These are phyloP conservation scores for Malurus leucopterus DNA, from an alignment of 2,797 vertebrate genomes.

Conservation along the genomic window DNA sequence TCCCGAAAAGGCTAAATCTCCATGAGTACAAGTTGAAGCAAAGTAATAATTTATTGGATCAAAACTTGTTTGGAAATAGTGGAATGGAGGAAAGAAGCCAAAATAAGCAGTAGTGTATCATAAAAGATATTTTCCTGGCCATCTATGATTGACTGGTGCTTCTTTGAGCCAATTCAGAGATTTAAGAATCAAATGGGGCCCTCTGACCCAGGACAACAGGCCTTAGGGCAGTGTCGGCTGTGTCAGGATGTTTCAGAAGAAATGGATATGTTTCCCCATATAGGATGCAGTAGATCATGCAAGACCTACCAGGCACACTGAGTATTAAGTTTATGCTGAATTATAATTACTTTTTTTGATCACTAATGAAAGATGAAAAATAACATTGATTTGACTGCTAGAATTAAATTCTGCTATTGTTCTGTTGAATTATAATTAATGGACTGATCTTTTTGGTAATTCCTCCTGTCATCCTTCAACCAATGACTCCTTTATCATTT, in stretches of 20 bases:
- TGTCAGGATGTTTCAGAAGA: background rate
- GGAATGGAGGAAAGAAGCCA: background rate
- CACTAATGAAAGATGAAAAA: background rate
- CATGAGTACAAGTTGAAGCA: background rate
- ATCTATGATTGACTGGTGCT: background rate
- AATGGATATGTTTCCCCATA: background rate
- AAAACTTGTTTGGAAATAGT: background rate
- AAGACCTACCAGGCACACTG: background rate
- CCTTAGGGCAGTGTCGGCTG: background rate
- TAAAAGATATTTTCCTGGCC: background rate
- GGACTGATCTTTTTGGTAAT: background rate
- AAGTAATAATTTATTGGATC: background rate
- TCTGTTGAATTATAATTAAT: background rate
- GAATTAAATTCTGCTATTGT: background rate
- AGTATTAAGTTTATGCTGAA: background rate
- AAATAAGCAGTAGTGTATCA: accelerated
- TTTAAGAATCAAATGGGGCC: background rate
- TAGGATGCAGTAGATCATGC: accelerated
- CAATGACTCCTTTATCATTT: background rate
- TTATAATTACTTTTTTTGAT: background rate
- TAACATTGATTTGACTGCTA: background rate
- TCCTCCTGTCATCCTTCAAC: background rate
- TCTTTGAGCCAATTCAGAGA: background rate
- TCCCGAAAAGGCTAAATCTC: background rate
- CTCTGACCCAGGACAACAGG: background rate